phyloP scores from a whole-genome alignment of 2,888 invertebrate genomes.

The Lasioglossum figueresi region DNA sequence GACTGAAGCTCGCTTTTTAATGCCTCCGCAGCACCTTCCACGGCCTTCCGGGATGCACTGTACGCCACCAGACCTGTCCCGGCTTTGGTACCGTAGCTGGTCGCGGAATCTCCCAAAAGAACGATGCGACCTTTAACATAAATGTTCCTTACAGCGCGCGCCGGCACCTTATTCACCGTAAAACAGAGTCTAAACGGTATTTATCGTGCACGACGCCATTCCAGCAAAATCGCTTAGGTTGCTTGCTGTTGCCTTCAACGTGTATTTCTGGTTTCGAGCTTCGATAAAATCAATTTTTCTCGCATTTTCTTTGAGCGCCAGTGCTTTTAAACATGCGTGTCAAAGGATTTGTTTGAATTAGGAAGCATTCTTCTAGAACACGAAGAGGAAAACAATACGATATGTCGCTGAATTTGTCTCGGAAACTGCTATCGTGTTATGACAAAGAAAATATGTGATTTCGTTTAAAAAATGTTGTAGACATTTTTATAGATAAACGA shows the following conservation, averaged over 20 bases:
- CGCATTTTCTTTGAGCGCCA: background rate
- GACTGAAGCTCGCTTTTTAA: constrained; percentile 89
- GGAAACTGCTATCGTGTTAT: no score
- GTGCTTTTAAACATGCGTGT: no score
- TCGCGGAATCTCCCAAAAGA: constrained; percentile 76
- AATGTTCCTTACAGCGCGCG: constrained; percentile 11
- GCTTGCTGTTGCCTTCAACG: background rate
- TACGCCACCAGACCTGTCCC: constrained; percentile 86
- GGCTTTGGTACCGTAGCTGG: constrained; percentile 83
- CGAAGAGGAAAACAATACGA: no score
- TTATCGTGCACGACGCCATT: background rate
- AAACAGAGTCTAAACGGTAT: background rate
- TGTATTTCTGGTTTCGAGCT: background rate
- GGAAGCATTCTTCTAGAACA: no score
- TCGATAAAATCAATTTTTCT: background rate
- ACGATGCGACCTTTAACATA: constrained; percentile 76
- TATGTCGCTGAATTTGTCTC: no score
- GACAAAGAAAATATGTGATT: no score
- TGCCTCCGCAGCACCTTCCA: constrained; percentile 92
- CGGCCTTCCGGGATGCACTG: constrained; percentile 89
- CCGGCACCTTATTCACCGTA: background rate
- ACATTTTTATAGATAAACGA: no score
- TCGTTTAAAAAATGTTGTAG: no score
- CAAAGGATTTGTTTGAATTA: no score
- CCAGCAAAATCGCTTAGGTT: background rate